phyloP scores from a whole-genome alignment of 2,113 vertebrate genomes.

The Panthera tigris region DNA sequence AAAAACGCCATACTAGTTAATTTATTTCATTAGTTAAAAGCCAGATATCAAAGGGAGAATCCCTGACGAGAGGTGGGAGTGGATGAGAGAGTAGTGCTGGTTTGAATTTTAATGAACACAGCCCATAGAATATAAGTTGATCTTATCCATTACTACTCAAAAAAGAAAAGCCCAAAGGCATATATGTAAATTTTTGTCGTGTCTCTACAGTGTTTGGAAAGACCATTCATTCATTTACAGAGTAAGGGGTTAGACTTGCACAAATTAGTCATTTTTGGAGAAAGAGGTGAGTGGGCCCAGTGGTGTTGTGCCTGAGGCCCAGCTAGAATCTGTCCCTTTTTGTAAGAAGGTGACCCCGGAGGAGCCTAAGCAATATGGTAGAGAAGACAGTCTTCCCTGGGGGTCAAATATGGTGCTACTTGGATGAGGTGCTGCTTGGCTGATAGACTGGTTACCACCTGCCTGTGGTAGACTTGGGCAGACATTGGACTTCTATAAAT shows the following conservation, averaged over 20 bases:
- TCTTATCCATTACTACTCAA: conserved; percentile 50
- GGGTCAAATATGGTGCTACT: not conserved
- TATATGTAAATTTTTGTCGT: not conserved
- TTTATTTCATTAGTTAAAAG: conserved; percentile 43
- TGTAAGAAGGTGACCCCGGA: not conserved
- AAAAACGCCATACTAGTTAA: not conserved
- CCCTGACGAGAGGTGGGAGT: not conserved
- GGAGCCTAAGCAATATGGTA: not conserved
- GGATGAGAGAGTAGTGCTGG: not conserved
- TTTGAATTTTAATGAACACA: conserved; percentile 58
- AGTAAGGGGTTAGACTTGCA: not conserved
- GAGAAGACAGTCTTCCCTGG: not conserved
- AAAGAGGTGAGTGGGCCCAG: not conserved
- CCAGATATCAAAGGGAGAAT: conserved; percentile 25
- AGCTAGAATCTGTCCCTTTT: not conserved
- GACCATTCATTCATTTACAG: not conserved
- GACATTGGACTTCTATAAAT: not conserved
- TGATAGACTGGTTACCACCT: not conserved
- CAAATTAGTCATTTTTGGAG: not conserved
- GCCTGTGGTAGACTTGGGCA: not conserved
- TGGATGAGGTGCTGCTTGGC: not conserved
- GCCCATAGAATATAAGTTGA: conserved; percentile 33
- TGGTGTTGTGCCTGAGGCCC: not conserved
- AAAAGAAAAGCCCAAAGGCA: not conserved
- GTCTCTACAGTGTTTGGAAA: not conserved